Percentiles rank a stretch among this genome's conserved stretches.
Evolutionary conservation across 2,888 invertebrate species (phyloP).

Genomic region (Didymodactylos carnosus): DNA sequence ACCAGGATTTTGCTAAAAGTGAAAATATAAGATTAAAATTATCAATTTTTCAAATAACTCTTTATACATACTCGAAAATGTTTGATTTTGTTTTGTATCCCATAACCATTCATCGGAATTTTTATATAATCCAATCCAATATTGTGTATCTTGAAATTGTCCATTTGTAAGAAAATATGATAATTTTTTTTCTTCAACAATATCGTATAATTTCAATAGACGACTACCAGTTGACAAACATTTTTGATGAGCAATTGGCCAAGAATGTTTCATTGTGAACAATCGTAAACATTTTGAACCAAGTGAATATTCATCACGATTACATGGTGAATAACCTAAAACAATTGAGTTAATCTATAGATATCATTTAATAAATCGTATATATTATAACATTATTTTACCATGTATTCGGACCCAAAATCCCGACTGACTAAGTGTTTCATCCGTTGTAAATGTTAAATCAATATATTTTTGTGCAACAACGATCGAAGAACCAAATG

Average conservation of each 20-base stretch:
- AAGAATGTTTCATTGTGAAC: neutral
- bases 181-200: slow-evolving; percentile 1
- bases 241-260: slow-evolving; percentile 4
- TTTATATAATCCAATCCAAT: too few species aligned
- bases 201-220: slow-evolving; percentile 7
- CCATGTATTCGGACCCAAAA: slow-evolving; percentile 1
- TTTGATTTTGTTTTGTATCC: too few species aligned
- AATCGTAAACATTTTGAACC: slow-evolving; percentile 2
- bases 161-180: neutral
- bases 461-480: neutral
- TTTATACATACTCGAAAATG: too few species aligned
- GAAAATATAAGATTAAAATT: too few species aligned
- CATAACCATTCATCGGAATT: too few species aligned
- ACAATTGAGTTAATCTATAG: too few species aligned
- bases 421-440: slow-evolving; percentile 4
- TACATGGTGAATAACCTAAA: neutral
- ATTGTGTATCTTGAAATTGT: neutral
- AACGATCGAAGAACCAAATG: neutral
- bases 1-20: neutral
- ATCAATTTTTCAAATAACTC: too few species aligned
- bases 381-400: neutral
- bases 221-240: slow-evolving; percentile 2
- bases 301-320: neutral
- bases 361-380: neutral
- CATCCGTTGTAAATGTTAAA: slow-evolving; percentile 11